Base-by-base conservation (phyloP, 2,797 vertebrate species). In the Vespertilio murinus region DNA sequence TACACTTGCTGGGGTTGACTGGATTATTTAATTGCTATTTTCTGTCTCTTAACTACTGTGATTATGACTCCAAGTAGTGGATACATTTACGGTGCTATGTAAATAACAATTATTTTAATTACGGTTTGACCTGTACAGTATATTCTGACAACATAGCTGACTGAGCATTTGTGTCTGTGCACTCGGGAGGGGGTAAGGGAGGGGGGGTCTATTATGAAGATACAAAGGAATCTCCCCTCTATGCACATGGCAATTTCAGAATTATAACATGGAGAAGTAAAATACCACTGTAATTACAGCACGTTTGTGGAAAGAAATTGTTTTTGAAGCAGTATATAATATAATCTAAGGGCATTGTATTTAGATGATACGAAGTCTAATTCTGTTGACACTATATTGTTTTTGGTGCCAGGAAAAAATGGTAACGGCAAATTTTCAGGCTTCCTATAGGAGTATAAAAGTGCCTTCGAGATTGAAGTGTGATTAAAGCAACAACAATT, bases 41-140 rank as follows among this genome's bases (percentile, higher is more conserved):
- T 97, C 96, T 94, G 49, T 95, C 95, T 95, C 91, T 96, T 96
- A 93, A 95, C 89, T 78, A 95, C 96, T 77, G 87, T 97, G 96
- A 97, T 97, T 95, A 97, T 96, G 83, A 96, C 91, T 95, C 91
- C 91, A 95, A 97, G 90, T 79, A 85, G 93, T 96, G 90, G 92
- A 94, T 95, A 91, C n/a, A 28, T 90, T 92, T 94, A 88, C 2
- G 8, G 90, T 88, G 30, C 93, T 96, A 82, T 23, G 85, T 94
- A 97, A 97, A 97, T 96, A 97, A 88, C 94, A 95, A 97, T 97
- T 96, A 97, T 92, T 96, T 95, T 96, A 97, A 97, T 97, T 97
- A 97, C 5, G 11, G 95, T 81, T 93, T 94, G 93, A 97, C 97
- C 96, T 88, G 80, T 85, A 42, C 75, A 59, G 65, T 88, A 91